Base-by-base conservation (phyloP, 2,888 invertebrate species). In the Temnothorax ravouxi region DNA sequence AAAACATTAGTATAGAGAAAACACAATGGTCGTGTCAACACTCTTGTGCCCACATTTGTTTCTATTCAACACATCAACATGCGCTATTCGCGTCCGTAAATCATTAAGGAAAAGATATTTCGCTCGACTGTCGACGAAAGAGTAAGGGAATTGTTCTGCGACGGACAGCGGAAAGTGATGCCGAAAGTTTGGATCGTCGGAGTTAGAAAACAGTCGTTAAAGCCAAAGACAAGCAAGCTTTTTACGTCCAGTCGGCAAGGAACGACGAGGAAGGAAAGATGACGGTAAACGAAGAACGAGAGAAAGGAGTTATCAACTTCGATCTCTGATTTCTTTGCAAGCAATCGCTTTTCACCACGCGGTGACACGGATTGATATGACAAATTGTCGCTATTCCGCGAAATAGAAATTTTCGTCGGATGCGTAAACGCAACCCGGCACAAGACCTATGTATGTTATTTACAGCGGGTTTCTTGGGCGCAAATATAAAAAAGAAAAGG, bases 121-220 rank as follows among this genome's bases (percentile, higher is more conserved):
- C 29, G 61, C 59, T 81, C 34, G 34, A 34, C 56, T 50, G 56
- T 76, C 54, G 61, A 85, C 79, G 64, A 59, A 75, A 50, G 71
- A 44, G 54, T 64, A 69, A 71, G 44, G 83, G 82, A 77, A 66
- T 18, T 72, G 80, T 71, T 81, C 89, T 92, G 91, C 88, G 84
- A 86, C 84, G 86, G 89, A 92, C 91, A 92, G 92, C 84, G 91
- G 87, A 88, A 91, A 93, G 89, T 89, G 91, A 91, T 92, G 91
- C 90, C 87, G 86, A 90, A 91, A 90, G 91, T 90, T 90, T 88
- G 85, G 64, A 81, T 87, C 83, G 84, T 75, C 84, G 80, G 79
- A 86, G 89, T 87, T 88, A 87, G 89, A 88, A 89, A 91, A 90
- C 88, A 86, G 86, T 91, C 90, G 87, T 89, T 91, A 91, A 90